Conservation (phyloP, 2,888 invertebrate species). For the Cancer borealis region DNA sequence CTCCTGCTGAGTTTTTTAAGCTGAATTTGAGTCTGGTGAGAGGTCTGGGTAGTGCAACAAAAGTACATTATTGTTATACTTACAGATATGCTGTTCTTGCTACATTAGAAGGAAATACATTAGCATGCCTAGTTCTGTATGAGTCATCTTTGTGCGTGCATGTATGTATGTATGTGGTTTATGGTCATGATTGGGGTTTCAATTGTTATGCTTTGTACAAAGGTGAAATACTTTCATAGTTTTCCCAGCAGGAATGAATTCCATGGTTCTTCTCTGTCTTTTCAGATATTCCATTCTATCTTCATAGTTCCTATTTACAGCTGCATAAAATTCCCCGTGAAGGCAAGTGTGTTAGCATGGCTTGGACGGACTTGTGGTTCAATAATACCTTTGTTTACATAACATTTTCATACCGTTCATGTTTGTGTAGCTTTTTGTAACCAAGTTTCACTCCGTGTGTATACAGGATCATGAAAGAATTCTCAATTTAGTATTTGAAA, state of each 20-base stretch:
- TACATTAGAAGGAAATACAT: neutral
- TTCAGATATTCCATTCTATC: conserved; percentile 75
- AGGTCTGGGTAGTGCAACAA: neutral
- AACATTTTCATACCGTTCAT: neutral
- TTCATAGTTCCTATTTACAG: conserved; percentile 72
- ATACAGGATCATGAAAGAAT: neutral
- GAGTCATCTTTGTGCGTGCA: neutral
- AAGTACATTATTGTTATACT: neutral
- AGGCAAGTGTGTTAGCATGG: conserved; percentile 65
- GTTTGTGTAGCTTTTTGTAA: neutral
- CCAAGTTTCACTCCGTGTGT: neutral
- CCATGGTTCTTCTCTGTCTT: conserved; percentile 47
- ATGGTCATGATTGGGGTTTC: neutral
- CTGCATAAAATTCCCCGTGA: conserved; percentile 62
- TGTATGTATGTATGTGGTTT: neutral
- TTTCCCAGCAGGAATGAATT: neutral
- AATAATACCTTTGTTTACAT: too few relatives aligned
- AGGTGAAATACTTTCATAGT: neutral
- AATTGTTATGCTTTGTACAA: neutral
- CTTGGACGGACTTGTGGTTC: neutral
- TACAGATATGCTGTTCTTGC: neutral
- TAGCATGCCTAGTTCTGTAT: neutral
- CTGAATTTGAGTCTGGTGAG: neutral
- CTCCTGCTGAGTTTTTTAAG: neutral
- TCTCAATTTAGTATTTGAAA: neutral